Evolutionary conservation across 2,888 invertebrate species (phyloP).

Genomic region (Troides oblongomaculatus): DNA sequence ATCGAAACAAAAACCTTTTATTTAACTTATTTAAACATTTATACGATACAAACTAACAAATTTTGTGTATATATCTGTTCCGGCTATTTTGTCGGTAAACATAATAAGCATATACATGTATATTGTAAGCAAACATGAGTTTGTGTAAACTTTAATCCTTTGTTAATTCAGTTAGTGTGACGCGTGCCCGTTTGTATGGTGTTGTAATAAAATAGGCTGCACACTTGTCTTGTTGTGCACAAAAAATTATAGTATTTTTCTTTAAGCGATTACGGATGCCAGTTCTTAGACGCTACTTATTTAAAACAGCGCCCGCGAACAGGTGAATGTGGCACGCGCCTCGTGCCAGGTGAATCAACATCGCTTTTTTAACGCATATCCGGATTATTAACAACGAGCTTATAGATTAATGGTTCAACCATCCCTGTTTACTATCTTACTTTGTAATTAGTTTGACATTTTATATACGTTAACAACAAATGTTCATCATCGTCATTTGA

Average conservation of each 20-base stretch:
- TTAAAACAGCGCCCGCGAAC: slow-evolving; percentile 48
- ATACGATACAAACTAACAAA: too few species aligned
- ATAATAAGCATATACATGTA: too few species aligned
- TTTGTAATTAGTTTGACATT: not conserved
- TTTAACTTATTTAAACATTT: too few species aligned
- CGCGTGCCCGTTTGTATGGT: not conserved
- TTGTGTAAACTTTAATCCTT: not conserved
- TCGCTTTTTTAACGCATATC: slow-evolving; percentile 42
- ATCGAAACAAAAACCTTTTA: too few species aligned
- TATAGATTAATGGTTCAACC: slow-evolving; percentile 22
- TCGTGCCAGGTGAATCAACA: slow-evolving; percentile 52
- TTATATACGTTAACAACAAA: not conserved
- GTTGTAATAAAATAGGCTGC: slow-evolving; percentile 12
- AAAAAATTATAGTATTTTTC: slow-evolving; percentile 49
- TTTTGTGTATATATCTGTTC: too few species aligned
- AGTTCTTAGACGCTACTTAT: slow-evolving; percentile 44
- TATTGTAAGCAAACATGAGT: too few species aligned
- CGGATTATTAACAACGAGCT: slow-evolving; percentile 13
- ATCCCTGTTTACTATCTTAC: slow-evolving; percentile 14
- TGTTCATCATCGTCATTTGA: too few species aligned
- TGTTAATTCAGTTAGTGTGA: not conserved
- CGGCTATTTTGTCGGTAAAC: too few species aligned
- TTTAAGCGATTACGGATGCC: slow-evolving; percentile 37
- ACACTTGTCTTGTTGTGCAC: slow-evolving; percentile 38
- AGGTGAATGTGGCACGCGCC: slow-evolving; percentile 71